phyloP scores from a whole-genome alignment of 2,113 vertebrate genomes.

The Dascyllus trimaculatus region DNA sequence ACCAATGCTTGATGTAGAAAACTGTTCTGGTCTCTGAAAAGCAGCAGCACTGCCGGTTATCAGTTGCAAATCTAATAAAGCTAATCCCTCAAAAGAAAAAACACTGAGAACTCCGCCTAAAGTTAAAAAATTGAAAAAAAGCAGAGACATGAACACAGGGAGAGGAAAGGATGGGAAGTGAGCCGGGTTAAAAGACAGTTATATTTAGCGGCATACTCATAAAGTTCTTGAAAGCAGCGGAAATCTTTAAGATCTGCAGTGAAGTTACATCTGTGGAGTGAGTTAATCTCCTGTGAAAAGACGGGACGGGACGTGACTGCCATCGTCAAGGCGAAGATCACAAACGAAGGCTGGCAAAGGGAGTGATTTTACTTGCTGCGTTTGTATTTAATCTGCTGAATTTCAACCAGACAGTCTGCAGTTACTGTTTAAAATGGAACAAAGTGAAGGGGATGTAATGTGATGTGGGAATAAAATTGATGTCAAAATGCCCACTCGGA shows the following conservation, averaged over 20 bases:
- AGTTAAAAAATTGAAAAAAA: slow-evolving; percentile 40
- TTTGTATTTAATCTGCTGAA: slow-evolving; percentile 51
- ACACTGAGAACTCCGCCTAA: slow-evolving; percentile 5
- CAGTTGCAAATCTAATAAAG: slow-evolving; percentile 16
- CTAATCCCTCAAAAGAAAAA: slow-evolving; percentile 24
- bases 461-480: slow-evolving; percentile 22
- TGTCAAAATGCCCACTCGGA: not conserved
- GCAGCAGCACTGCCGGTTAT: slow-evolving; percentile 13
- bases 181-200: slow-evolving; percentile 47
- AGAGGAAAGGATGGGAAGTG: slow-evolving; percentile 35
- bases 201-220: slow-evolving; percentile 62
- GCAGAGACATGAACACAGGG: slow-evolving; percentile 18
- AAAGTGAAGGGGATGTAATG: not conserved
- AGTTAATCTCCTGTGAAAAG: slow-evolving; percentile 38
- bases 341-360: slow-evolving; percentile 27
- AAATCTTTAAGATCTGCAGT: slow-evolving; percentile 33
- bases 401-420: slow-evolving; percentile 13
- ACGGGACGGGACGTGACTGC: slow-evolving; percentile 13
- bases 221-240: slow-evolving; percentile 33
- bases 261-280: slow-evolving; percentile 32
- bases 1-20: not conserved
- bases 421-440: slow-evolving; percentile 13
- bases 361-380: not conserved
- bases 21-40: not conserved
- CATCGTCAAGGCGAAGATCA: slow-evolving; percentile 32